These are phyloP conservation scores for Pandemis heparana DNA, from an alignment of 2,888 invertebrate species.

Conservation along the genomic window DNA sequence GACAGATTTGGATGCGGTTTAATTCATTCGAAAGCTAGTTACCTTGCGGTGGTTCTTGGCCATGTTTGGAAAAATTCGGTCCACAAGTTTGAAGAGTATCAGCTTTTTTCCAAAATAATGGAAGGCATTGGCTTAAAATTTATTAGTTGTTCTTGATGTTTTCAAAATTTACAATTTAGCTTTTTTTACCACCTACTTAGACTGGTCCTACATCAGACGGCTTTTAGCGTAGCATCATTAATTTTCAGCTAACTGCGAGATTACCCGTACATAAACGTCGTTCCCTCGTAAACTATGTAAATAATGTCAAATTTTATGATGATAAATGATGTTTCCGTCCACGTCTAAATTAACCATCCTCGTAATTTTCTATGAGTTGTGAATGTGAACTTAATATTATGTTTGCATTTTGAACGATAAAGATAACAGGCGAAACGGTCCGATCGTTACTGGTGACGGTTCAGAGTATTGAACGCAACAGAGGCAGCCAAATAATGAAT, in stretches of 20 bases:
- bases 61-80: no score
- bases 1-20: no score
- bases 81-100: no score
- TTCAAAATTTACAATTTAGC: no score
- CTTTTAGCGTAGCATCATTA: background rate
- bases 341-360: background rate
- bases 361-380: conserved; percentile 33
- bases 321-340: background rate
- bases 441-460: conserved; percentile 35
- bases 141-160: no score
- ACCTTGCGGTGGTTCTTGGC: no score
- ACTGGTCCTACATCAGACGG: background rate
- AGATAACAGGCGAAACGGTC: conserved; percentile 36
- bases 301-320: conserved; percentile 5
- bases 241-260: background rate
- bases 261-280: background rate
- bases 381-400: conserved; percentile 35
- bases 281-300: background rate
- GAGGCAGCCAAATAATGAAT: background rate
- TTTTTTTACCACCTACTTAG: background rate
- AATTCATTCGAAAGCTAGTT: no score
- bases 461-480: conserved; percentile 14
- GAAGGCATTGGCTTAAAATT: no score
- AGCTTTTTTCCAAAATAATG: no score
- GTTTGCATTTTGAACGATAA: conserved; percentile 38